phyloP scores from a whole-genome alignment of 2,113 vertebrate genomes.

The Leptobrachium ailaonicum region DNA sequence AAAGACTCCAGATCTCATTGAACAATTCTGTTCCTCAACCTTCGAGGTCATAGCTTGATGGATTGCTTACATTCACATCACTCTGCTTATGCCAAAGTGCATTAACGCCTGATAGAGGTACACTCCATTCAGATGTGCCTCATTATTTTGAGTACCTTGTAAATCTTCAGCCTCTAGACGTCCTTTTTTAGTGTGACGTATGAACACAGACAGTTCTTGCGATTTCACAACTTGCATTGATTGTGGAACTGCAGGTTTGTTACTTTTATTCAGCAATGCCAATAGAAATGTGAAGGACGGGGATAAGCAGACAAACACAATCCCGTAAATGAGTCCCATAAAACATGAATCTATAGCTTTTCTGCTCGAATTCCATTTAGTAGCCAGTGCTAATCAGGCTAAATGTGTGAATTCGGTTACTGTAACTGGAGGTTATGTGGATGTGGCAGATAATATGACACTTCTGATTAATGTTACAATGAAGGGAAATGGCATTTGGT shows the following conservation, averaged over 20 bases:
- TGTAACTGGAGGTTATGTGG: too few species aligned
- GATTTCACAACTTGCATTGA: conserved; percentile 4
- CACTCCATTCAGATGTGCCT: conserved; percentile 24
- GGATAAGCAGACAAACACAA: too few species aligned
- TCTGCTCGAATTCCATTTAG: too few species aligned
- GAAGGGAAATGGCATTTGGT: too few species aligned
- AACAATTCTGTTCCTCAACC: conserved; percentile 30
- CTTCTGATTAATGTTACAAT: too few species aligned
- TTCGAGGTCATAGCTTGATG: conserved; percentile 42
- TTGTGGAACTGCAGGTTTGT: not conserved
- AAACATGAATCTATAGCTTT: too few species aligned
- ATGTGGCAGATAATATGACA: too few species aligned
- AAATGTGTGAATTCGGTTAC: too few species aligned
- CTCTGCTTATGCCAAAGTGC: conserved; percentile 39
- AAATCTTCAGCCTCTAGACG: conserved; percentile 12
- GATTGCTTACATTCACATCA: conserved; percentile 47
- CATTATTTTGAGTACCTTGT: conserved; percentile 17
- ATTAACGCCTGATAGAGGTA: conserved; percentile 25
- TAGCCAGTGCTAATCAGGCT: too few species aligned
- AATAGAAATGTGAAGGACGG: not conserved
- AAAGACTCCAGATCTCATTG: conserved; percentile 19
- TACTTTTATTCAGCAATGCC: not conserved
- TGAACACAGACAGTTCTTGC: not conserved
- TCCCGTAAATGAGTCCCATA: too few species aligned
- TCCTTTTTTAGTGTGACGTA: conserved; percentile 11